A percentile compares a stretch with the other conserved stretches of the same genome.
Conservation (phyloP, 2,113 vertebrate species). For the Poeciliopsis turrubarensis region DNA sequence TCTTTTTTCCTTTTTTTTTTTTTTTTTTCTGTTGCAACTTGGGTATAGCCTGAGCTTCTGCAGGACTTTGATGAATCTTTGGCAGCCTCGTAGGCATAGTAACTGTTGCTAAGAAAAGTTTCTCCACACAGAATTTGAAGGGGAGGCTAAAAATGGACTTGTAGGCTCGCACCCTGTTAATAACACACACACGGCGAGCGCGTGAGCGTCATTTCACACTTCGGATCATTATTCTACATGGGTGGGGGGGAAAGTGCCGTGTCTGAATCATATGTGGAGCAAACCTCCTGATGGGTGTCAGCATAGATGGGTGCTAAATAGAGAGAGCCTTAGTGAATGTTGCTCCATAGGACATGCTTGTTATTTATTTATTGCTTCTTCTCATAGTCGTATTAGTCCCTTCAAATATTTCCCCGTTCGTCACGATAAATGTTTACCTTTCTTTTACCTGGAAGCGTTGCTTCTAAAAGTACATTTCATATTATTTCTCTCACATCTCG, state of each 20-base stretch:
- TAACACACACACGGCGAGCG: constrained; percentile 18
- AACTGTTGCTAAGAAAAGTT: constrained; percentile 49
- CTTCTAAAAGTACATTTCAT: neutral
- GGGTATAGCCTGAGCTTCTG: constrained; percentile 45
- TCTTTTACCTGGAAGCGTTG: neutral
- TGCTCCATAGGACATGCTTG: constrained; percentile 2
- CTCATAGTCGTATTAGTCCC: neutral
- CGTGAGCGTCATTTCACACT: constrained; percentile 27
- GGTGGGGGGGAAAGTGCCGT: constrained; percentile 15
- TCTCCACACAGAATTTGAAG: constrained; percentile 16
- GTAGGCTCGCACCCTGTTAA: neutral
- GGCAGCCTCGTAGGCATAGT: constrained; percentile 44
- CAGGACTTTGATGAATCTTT: constrained; percentile 57
- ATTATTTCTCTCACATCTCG: neutral
- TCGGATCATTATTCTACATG: constrained; percentile 27
- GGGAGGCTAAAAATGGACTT: constrained; percentile 21
- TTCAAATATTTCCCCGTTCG: neutral
- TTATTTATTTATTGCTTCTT: neutral
- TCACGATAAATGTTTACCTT: neutral
- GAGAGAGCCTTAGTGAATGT: neutral
- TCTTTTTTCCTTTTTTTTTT: neutral
- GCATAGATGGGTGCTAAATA: constrained; percentile 1
- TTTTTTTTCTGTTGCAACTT: constrained; percentile 11
- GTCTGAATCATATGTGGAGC: constrained; percentile 31
- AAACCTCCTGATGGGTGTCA: constrained; percentile 11